phyloP scores from a whole-genome alignment of 2,113 vertebrate species.

The Centropus bengalensis region DNA sequence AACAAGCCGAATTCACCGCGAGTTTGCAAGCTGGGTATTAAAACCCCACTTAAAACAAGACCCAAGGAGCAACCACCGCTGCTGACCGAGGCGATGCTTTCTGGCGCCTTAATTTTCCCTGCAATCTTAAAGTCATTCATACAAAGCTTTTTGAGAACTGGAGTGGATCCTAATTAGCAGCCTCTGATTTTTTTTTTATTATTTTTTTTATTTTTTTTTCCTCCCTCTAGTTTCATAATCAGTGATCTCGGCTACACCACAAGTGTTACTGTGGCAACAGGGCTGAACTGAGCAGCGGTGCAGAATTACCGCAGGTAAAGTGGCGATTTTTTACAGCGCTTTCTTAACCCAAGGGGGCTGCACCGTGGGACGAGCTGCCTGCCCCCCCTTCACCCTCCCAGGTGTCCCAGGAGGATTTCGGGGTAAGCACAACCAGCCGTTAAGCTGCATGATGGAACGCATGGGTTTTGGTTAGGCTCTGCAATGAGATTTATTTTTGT shows the following conservation, averaged over 20 bases:
- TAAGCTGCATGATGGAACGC: conserved; percentile 28
- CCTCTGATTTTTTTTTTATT: background rate
- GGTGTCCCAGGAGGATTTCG: conserved; percentile 25
- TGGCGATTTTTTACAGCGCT: background rate
- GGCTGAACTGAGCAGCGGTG: conserved; percentile 32
- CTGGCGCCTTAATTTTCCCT: background rate
- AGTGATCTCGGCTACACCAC: conserved; percentile 51
- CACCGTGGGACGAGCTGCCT: conserved; percentile 36
- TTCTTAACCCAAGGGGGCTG: conserved; percentile 2
- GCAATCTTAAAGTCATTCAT: background rate
- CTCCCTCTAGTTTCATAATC: conserved; percentile 47
- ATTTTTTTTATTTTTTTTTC: too few species aligned
- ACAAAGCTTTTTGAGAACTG: conserved; percentile 34
- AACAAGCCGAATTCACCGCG: background rate
- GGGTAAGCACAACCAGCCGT: conserved; percentile 41
- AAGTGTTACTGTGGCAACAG: conserved; percentile 72
- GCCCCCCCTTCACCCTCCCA: conserved; percentile 9
- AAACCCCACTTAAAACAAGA: background rate
- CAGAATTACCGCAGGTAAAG: conserved; percentile 33
- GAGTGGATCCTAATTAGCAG: conserved; percentile 55
- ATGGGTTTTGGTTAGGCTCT: background rate
- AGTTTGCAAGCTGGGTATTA: background rate
- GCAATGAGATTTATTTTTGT: background rate
- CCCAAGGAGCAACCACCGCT: background rate
- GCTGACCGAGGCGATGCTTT: background rate